Conservation (phyloP, 2,797 vertebrate genomes). For the Acipenser transmontanus region DNA sequence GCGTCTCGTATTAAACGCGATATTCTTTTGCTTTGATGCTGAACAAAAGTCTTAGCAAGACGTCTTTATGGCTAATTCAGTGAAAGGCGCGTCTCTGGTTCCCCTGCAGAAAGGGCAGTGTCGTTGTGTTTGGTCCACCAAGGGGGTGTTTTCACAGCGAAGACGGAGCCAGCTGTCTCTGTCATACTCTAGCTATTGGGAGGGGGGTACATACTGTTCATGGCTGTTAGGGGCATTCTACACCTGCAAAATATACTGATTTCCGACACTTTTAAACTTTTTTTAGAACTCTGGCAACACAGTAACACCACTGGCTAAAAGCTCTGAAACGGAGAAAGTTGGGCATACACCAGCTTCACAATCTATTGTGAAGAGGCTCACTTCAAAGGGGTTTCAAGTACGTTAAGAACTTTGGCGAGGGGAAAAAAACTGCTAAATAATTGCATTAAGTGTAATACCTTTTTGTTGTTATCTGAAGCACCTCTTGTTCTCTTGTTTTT, state of each 20-base stretch:
- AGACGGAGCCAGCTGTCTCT: conserved; percentile 64
- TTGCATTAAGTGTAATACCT: conserved; percentile 20
- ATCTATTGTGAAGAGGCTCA: conserved; percentile 23
- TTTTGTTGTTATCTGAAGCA: conserved; percentile 16
- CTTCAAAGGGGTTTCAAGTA: conserved; percentile 36
- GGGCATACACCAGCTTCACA: conserved; percentile 21
- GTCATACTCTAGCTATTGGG: conserved; percentile 48
- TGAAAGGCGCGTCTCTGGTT: conserved; percentile 72
- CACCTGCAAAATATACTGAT: conserved; percentile 41
- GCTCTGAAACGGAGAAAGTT: background rate
- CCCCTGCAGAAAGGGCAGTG: conserved; percentile 80
- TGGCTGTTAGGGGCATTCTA: conserved; percentile 51
- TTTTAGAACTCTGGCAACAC: conserved; percentile 29
- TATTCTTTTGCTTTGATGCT: conserved; percentile 65
- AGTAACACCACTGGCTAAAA: conserved; percentile 38
- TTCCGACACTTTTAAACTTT: conserved; percentile 36
- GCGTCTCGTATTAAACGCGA: conserved; percentile 72
- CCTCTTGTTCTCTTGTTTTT: background rate
- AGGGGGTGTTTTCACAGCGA: conserved; percentile 60
- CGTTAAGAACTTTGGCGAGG: background rate
- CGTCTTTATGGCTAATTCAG: conserved; percentile 86
- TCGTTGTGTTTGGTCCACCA: conserved; percentile 70
- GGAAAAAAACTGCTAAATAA: conserved; percentile 27
- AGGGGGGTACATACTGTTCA: conserved; percentile 45
- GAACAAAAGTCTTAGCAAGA: conserved; percentile 86